These are phyloP conservation scores for Neotoma lepida DNA, from an alignment of 2,113 vertebrate genomes.

Conservation along the genomic window DNA sequence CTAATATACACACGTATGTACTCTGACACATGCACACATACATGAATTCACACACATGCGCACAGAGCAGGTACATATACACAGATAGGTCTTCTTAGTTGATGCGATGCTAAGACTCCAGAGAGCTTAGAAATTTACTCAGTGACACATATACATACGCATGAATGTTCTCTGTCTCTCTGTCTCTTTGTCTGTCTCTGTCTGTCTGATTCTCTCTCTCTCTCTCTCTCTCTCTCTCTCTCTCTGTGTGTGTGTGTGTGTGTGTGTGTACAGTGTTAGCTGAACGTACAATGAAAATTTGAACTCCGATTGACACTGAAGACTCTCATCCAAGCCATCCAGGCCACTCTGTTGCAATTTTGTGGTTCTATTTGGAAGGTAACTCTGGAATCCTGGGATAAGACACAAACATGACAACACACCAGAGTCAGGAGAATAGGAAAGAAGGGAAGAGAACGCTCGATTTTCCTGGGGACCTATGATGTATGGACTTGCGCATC, in stretches of 20 bases:
- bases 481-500: slow-evolving; percentile 51
- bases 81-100: not conserved
- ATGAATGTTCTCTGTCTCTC: not conserved
- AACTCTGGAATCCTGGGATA: not conserved
- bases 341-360: not conserved
- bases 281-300: not conserved
- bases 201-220: too few relatives aligned
- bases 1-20: not conserved
- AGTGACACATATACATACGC: not conserved
- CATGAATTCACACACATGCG: not conserved
- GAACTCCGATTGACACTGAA: slow-evolving; percentile 30
- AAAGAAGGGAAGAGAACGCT: not conserved
- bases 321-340: not conserved
- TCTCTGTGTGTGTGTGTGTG: too few relatives aligned
- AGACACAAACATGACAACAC: not conserved
- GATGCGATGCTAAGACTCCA: not conserved
- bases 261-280: too few relatives aligned
- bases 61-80: not conserved
- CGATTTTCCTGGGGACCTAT: slow-evolving; percentile 38
- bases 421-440: not conserved
- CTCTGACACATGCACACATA: not conserved
- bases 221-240: too few relatives aligned
- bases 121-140: not conserved
- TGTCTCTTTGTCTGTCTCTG: not conserved
- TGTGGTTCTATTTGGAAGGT: not conserved